Conservation (phyloP, 2,888 invertebrate species). For the Saturnia pavonia region DNA sequence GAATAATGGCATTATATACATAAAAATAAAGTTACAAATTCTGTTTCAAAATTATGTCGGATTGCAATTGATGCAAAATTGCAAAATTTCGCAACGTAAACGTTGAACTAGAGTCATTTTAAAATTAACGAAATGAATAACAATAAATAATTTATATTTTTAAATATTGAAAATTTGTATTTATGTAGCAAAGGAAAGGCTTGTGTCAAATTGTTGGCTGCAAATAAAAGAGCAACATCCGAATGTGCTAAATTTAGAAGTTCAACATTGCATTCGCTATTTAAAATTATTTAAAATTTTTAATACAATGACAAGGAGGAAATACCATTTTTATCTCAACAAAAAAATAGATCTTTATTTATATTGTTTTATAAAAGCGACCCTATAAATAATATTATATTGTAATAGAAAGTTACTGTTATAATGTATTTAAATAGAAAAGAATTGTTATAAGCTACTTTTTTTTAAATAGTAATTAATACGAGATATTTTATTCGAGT, state of each 20-base stretch:
- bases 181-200: background rate
- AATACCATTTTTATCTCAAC: background rate
- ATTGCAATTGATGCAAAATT: background rate
- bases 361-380: too few species aligned
- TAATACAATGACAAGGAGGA: background rate
- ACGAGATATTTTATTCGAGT: background rate
- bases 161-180: background rate
- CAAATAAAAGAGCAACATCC: background rate
- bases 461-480: background rate
- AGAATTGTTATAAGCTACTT: background rate
- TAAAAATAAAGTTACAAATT: background rate
- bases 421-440: too few species aligned
- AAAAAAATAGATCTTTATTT: background rate
- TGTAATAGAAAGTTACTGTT: too few species aligned
- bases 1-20: too few species aligned
- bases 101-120: background rate
- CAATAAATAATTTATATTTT: background rate
- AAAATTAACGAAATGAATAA: background rate
- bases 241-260: background rate
- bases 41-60: background rate
- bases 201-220: background rate
- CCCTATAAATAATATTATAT: too few species aligned
- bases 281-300: constrained; percentile 1
- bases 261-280: background rate
- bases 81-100: background rate